phyloP scores from a whole-genome alignment of 2,113 vertebrate species.

The Psettodes erumei region DNA sequence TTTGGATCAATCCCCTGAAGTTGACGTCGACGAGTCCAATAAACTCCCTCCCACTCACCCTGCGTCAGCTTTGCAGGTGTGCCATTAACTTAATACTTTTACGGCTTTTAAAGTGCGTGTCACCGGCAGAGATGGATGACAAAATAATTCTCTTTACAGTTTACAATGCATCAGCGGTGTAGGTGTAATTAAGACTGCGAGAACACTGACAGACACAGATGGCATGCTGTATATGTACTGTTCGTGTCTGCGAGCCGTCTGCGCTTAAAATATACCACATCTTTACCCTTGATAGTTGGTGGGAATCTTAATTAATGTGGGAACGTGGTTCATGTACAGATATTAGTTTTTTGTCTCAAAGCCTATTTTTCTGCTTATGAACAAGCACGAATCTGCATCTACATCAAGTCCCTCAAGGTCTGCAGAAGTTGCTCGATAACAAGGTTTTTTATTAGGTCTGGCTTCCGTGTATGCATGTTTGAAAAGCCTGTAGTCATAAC shows the following conservation, averaged over 20 bases:
- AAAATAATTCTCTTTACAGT: constrained; percentile 62
- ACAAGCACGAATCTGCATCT: background rate
- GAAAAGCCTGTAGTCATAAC: constrained; percentile 34
- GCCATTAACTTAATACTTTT: constrained; percentile 66
- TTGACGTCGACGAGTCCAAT: constrained; percentile 69
- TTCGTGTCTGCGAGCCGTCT: constrained; percentile 1
- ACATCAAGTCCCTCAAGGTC: constrained; percentile 27
- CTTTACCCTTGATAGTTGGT: constrained; percentile 3
- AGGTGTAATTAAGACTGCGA: constrained; percentile 51
- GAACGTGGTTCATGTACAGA: background rate
- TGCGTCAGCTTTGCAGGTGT: constrained; percentile 62
- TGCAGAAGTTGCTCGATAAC: background rate
- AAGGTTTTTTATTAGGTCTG: constrained; percentile 30
- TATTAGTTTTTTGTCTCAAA: constrained; percentile 1
- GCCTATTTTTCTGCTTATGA: constrained; percentile 4
- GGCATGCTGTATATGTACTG: constrained; percentile 7
- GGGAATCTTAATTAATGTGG: background rate
- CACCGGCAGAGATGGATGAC: constrained; percentile 60
- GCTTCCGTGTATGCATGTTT: constrained; percentile 15
- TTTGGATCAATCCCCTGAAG: constrained; percentile 69
- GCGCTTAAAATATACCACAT: constrained; percentile 8
- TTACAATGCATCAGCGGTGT: constrained; percentile 49
- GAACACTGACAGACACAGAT: constrained; percentile 47
- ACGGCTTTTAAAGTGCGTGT: constrained; percentile 67
- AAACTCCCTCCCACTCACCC: constrained; percentile 63